These are phyloP conservation scores for Oryctolagus cuniculus DNA, from an alignment of 2,113 vertebrate species.

Conservation along the genomic window mOryCun1.1 NC_091441.1:123511501-123512000, in stretches of 20 bases:
- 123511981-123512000: constrained; percentile 94
- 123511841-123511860: not conserved
- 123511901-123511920: no score
- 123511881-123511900: not conserved
- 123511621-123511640: not conserved
- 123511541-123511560: not conserved
- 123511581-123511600: not conserved
- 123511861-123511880: not conserved
- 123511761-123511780: not conserved
- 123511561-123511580: not conserved
- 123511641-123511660: not conserved
- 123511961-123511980: accelerated
- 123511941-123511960: accelerated
- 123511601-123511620: no score
- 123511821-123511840: not conserved
- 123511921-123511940: not conserved
- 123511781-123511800: not conserved
- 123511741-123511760: not conserved
- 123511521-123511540: not conserved
- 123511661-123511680: not conserved
- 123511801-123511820: not conserved
- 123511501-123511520: not conserved
- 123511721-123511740: not conserved
- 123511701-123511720: not conserved
- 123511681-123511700: not conserved